Base-by-base conservation (phyloP, 1,140 invertebrate species). In the Sitophilus oryzae region DNA sequence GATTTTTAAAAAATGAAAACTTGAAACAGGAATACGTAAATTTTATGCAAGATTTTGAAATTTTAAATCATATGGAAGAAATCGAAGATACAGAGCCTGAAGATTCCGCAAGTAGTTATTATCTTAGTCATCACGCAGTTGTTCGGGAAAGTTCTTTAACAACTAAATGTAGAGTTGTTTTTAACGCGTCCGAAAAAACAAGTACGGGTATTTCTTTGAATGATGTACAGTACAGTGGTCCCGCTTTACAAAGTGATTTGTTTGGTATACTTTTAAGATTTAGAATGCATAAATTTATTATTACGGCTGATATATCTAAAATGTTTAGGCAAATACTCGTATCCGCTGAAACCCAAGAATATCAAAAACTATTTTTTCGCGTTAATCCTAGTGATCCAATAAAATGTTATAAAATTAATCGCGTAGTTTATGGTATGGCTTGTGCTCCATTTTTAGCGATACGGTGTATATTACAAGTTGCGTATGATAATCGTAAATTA, bases 291-390 rank as follows among this genome's bases (percentile, higher is more conserved):
- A 45, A 48, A 23, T 62, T 66, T 45, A 68, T 64, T 1, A 23
- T 75, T 1, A 59, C 58, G 1, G 63, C 56, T 16, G 72, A 75
- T 25, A 67, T 48, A 16, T 34, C 56, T 11, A 66, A 73, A 52
- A 71, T 70, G 60, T 74, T 68, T 49, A 40, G 66, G 8, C 67
- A 72, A 55, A 58, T 72, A 0, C 18, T 49, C 42, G 58, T 76
- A 6, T 49, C 67, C 45, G 23, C 56, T 14, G 52, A 65, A 4
- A 63, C 74, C 50, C 47, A 59, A 8, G 56, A 69, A 18, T 70
- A 65, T 45, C 73, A 76, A 52, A 56, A 64, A 40, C 75, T 77
- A 18, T 36, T 76, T 9, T 77, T 75, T 71, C 54, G 69, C 20
- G 19, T 51, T 0, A 37, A 52, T 9, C 58, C 57, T 0, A 35